Conservation (phyloP, 2,797 vertebrate genomes). For the Steatocranus sp. region DNA sequence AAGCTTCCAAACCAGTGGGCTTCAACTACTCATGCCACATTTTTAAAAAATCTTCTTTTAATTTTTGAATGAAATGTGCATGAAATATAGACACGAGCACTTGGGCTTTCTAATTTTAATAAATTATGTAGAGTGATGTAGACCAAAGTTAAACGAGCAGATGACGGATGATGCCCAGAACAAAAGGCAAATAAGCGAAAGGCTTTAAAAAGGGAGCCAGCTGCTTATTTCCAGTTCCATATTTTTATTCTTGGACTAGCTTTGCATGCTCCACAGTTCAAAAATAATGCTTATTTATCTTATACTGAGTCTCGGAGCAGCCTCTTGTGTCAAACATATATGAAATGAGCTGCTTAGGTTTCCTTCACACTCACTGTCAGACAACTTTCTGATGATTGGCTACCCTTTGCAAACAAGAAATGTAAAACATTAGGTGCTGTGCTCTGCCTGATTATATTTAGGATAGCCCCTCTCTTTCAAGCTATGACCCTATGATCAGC, state of each 20-base stretch:
- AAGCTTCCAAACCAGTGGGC: background rate
- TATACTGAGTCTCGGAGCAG: background rate
- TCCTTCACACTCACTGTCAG: accelerated
- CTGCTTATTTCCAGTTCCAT: background rate
- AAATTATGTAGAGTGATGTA: background rate
- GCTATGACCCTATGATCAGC: background rate
- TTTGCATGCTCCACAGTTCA: background rate
- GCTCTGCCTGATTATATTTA: background rate
- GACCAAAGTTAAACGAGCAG: background rate
- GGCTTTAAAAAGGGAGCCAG: background rate
- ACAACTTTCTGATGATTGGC: background rate
- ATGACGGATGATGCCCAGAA: background rate
- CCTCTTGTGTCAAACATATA: background rate
- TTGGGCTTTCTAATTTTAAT: background rate
- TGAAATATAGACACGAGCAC: background rate
- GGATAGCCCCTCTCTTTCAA: background rate
- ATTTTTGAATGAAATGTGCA: background rate
- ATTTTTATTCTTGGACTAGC: background rate
- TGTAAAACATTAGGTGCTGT: background rate
- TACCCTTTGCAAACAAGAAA: background rate
- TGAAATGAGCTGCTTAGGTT: background rate
- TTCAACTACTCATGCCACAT: background rate
- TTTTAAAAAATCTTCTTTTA: background rate
- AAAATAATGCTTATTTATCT: background rate
- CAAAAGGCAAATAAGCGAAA: background rate